Conservation (phyloP, 2,113 vertebrate genomes). For the Lophius piscatorius region DNA sequence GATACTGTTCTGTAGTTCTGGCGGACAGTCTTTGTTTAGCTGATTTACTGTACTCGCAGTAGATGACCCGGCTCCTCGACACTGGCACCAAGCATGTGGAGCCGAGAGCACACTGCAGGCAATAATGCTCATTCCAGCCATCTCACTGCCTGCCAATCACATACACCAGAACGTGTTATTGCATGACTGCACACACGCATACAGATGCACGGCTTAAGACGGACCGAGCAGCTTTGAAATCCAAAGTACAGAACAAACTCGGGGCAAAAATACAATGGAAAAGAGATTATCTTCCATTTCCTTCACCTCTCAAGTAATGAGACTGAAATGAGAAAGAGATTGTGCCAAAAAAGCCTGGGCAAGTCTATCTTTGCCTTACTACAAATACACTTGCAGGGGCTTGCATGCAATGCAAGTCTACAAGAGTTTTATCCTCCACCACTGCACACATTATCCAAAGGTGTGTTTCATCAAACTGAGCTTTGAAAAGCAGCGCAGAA, state of each 20-base stretch:
- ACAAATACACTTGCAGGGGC: conserved; percentile 19
- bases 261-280: neutral
- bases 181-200: conserved; percentile 25
- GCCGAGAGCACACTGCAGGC: conserved; percentile 52
- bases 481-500: neutral
- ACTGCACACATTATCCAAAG: too few relatives aligned
- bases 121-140: conserved; percentile 64
- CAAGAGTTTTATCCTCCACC: neutral
- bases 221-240: neutral
- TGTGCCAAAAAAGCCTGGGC: neutral
- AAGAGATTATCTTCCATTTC: neutral
- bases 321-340: neutral
- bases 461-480: conserved; percentile 2
- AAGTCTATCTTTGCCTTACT: neutral
- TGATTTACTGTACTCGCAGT: conserved; percentile 30
- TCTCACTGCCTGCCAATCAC: conserved; percentile 64
- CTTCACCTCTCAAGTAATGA: neutral
- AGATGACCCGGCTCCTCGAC: conserved; percentile 18
- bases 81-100: conserved; percentile 49
- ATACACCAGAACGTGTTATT: conserved; percentile 12
- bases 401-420: conserved; percentile 18
- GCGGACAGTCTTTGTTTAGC: conserved; percentile 9
- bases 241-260: neutral
- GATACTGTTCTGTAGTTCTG: neutral
- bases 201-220: conserved; percentile 1